These are phyloP conservation scores for Camponotus floridanus DNA, from an alignment of 1,140 invertebrate genomes.

Conservation along the genomic window DNA sequence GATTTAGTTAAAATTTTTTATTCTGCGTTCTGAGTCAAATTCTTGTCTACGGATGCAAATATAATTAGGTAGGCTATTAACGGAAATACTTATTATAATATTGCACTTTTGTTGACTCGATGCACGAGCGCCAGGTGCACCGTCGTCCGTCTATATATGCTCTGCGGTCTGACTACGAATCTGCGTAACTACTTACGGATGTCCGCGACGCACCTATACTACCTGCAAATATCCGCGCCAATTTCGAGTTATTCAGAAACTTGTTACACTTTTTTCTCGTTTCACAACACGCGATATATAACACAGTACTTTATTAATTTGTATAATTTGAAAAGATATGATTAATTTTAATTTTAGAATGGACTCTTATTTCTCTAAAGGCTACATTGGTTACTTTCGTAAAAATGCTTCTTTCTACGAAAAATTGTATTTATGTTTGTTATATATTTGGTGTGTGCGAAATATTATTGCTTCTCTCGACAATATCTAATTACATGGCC, in stretches of 20 bases:
- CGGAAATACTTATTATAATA: not conserved
- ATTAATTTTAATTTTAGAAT: not conserved
- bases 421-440: not conserved
- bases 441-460: not conserved
- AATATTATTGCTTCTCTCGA: not conserved
- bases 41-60: not conserved
- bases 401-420: not conserved
- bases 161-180: constrained; percentile 22
- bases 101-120: constrained; percentile 22
- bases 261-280: constrained; percentile 15
- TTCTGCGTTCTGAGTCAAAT: not conserved
- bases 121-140: constrained; percentile 23
- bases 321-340: not conserved
- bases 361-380: not conserved
- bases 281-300: too few relatives aligned
- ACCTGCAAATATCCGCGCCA: not conserved
- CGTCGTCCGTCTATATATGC: not conserved
- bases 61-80: constrained; percentile 13
- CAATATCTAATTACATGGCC: constrained; percentile 21
- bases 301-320: too few relatives aligned
- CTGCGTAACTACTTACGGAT: constrained; percentile 10
- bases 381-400: too few relatives aligned
- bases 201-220: not conserved
- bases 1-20: not conserved
- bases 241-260: not conserved